Evolutionary conservation across 1,140 invertebrate species (phyloP), one percentile per base, ranked within the genome.

Genomic region (Tribolium madens): DNA sequence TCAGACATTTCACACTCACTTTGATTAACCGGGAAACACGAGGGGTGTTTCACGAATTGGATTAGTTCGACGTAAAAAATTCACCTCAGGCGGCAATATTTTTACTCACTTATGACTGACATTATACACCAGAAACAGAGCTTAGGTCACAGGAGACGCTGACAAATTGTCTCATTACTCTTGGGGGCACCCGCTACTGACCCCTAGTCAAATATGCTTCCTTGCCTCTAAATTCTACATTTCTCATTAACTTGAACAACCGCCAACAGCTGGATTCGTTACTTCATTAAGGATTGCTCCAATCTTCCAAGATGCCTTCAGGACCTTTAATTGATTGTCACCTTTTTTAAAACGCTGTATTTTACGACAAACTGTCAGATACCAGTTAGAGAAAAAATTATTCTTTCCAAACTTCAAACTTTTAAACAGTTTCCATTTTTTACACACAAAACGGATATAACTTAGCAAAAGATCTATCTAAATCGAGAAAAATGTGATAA

Each of bases 151-250:
- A 31, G 57, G 53, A 15, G 57, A 64, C 57, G n/a, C n/a, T 13
- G 57, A 64, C 57, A 64, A 64, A 64, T 64, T 64, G 57, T 64
- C n/a, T 64, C 57, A 64, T 64, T 64, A 36, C 57, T 64, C 57
- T 64, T 64, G 57, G 26, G 57, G 57, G 26, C 26, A 33, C 31
- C 57, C 57, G 21, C 36, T 36, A 64, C 57, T 64, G 57, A 64
- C 57, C 57, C 57, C 57, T 60, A 60, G n/a, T 64, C 57, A 64
- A 64, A 64, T 64, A 64, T 64, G 57, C 17, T 52, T 52, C 12
- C 17, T 60, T 60, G 48, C 26, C 57, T 31, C 21, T 64, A 64
- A 64, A 64, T 64, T 64, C 2, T 36, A 64, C 57, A 64, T 64
- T 64, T 64, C 57, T 64, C 57, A 64, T 64, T 64, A 64, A 64